Evolutionary conservation across 2,888 invertebrate genomes (phyloP).

Genomic region (Glyphotaelius pellucidus): DNA sequence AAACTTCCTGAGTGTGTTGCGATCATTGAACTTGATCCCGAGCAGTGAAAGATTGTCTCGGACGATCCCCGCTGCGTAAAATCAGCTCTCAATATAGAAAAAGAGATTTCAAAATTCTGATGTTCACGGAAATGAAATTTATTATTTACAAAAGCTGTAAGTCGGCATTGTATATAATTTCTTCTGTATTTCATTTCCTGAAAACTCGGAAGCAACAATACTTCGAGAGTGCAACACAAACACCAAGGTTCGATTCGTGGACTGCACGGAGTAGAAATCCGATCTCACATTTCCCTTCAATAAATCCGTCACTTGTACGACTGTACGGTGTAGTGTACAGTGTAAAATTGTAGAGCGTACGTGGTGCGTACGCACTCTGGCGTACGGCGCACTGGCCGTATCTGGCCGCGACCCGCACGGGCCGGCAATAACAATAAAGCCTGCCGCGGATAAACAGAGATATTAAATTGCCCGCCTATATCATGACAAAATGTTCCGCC

Average conservation of each 20-base stretch:
- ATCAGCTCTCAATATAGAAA: background rate
- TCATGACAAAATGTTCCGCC: constrained; percentile 60
- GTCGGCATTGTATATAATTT: background rate
- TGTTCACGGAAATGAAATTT: background rate
- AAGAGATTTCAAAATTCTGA: background rate
- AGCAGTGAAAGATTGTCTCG: background rate
- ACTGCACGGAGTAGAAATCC: background rate
- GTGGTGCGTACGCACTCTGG: background rate
- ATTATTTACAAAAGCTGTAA: background rate
- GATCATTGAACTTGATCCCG: background rate
- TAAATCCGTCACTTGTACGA: background rate
- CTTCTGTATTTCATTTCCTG: background rate
- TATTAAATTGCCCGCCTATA: constrained; percentile 62
- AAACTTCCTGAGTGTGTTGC: background rate
- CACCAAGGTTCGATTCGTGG: background rate
- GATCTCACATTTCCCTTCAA: background rate
- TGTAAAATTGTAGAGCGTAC: background rate
- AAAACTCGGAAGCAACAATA: background rate
- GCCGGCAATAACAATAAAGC: constrained; percentile 62
- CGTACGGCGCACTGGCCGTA: constrained; percentile 5
- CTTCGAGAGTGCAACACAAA: too few relatives aligned
- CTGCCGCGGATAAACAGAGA: constrained; percentile 62
- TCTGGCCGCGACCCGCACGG: constrained; percentile 14
- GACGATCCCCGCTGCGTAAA: background rate
- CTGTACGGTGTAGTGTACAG: background rate